These are phyloP conservation scores for Leptopilina boulardi DNA, from an alignment of 1,140 invertebrate genomes.

Conservation along the genomic window DNA sequence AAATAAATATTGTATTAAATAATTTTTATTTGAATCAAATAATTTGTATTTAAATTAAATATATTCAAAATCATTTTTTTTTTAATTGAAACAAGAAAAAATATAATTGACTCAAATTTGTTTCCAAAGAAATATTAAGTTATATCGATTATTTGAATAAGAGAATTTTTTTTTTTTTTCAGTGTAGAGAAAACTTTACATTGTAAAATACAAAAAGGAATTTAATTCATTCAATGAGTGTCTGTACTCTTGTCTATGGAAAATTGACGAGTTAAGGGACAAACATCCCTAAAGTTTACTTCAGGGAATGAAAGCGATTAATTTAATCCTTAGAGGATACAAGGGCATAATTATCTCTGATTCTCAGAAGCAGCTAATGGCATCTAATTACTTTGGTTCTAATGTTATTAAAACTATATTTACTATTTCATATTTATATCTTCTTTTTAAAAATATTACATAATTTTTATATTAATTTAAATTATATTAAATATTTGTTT, in stretches of 20 bases:
- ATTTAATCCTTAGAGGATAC: conserved; percentile 12
- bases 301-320: neutral
- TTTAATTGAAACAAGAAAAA: too few species aligned
- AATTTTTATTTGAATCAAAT: too few species aligned
- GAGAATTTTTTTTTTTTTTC: neutral
- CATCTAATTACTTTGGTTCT: neutral
- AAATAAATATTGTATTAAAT: too few species aligned
- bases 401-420: neutral
- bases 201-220: neutral
- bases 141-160: too few species aligned
- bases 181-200: neutral
- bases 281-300: neutral
- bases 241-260: neutral
- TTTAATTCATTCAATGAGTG: neutral
- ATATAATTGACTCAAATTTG: too few species aligned
- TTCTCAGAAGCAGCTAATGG: neutral
- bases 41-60: too few species aligned
- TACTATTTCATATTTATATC: neutral
- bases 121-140: too few species aligned
- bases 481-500: too few species aligned
- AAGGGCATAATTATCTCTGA: neutral
- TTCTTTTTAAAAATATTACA: too few species aligned
- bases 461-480: too few species aligned
- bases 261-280: neutral
- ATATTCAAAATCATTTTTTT: too few species aligned